These are phyloP conservation scores for Pelmatolapia mariae DNA, from an alignment of 2,113 vertebrate species.

Conservation along the genomic window DNA sequence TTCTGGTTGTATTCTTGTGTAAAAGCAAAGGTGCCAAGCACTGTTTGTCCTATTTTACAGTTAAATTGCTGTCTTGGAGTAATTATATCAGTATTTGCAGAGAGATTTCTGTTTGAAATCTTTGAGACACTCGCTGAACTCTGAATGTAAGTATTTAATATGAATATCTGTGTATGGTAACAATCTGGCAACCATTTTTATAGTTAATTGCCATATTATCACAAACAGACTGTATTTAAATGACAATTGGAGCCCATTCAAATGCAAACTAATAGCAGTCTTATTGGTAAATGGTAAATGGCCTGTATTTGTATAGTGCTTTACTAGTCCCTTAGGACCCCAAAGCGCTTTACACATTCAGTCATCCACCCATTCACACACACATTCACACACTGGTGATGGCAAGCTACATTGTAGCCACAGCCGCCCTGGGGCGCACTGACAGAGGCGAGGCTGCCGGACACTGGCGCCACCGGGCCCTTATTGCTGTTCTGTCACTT, in stretches of 20 bases:
- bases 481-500: not conserved
- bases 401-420: not conserved
- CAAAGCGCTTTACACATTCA: not conserved
- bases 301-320: not conserved
- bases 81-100: not conserved
- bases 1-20: not conserved
- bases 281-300: not conserved
- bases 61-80: not conserved
- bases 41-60: not conserved
- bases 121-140: not conserved
- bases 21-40: not conserved
- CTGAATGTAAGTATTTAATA: not conserved
- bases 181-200: accelerated
- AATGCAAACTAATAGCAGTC: not conserved
- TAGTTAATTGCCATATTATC: not conserved
- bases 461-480: not conserved
- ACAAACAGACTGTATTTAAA: not conserved
- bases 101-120: not conserved
- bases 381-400: not conserved
- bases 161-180: not conserved
- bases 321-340: not conserved
- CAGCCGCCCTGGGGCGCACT: accelerated
- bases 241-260: not conserved
- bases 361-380: not conserved
- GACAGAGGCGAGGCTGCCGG: not conserved